Base-by-base conservation (phyloP, 2,888 invertebrate species). In the Volucella inanis region DNA sequence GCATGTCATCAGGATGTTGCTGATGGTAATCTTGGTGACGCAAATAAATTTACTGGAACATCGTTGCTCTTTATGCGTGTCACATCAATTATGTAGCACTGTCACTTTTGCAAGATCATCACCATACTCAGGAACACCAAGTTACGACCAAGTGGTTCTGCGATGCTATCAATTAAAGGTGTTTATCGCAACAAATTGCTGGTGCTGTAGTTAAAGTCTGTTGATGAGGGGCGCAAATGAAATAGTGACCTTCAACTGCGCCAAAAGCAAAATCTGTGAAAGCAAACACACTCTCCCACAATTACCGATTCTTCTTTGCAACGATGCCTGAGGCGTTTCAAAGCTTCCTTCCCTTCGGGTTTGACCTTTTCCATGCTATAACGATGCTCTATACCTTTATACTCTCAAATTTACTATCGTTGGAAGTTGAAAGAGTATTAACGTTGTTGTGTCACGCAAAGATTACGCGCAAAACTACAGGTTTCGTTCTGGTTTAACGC, bases 391-490 rank as follows among this genome's bases (percentile, higher is more conserved):
- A 8, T 10, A 49, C 10, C 3, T 2, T n/a, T 3, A 38, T 39
- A 39, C 39, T 70, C 54, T 54, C 52, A 52, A 68, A 61, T 52
- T 61, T 57, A 72, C 54, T 65, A 38, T 43, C 49, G 55, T 41
- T 82, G 31, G 31, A 31, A 31, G 31, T 82, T 15, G 47, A 67
- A 55, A 64, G 64, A 77, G 78, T 74, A 74, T 74, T 68, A 74
- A 83, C 78, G 68, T 41, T 57, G 15, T 62, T 47, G 38, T 74
- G 67, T 78, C 83, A 83, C 83, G 83, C 83, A 57, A 77, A 80
- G 18, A 11, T 38, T 64, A 18, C 45, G 8, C n/a, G 3, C 31
- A 59, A 14, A 64, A 18, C 43, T 45, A 47, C 59, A 64, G 68
- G 64, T 68, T 74, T 83, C 38, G 71, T 74, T 74, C 68, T 59